These are phyloP conservation scores for Campopleginae sp. DNA, from an alignment of 2,888 invertebrate genomes.

Conservation along the genomic window DNA sequence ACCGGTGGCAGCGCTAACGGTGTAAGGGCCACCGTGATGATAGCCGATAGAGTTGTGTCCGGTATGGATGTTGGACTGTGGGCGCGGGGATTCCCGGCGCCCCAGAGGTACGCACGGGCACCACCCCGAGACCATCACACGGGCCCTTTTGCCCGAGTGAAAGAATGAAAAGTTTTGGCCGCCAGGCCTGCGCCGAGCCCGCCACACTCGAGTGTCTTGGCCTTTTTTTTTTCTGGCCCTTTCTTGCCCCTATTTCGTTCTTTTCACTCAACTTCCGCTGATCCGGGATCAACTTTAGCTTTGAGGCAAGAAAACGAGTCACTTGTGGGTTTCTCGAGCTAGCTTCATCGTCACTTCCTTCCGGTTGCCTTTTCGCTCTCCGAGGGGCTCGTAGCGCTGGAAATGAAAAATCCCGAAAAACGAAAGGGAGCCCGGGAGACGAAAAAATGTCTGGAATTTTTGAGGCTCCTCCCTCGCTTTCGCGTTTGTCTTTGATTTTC, in stretches of 20 bases:
- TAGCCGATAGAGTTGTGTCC: constrained; percentile 65
- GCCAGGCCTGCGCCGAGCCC: constrained; percentile 65
- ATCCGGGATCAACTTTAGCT: constrained; percentile 38
- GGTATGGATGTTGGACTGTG: constrained; percentile 74
- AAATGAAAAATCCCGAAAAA: constrained; percentile 23
- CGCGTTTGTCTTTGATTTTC: constrained; percentile 42
- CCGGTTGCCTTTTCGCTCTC: constrained; percentile 15
- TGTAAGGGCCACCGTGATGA: constrained; percentile 80
- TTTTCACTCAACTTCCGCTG: constrained; percentile 43
- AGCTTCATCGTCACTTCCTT: constrained; percentile 61
- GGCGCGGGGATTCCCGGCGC: constrained; percentile 82
- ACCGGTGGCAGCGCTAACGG: constrained; percentile 81
- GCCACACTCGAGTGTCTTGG: constrained; percentile 55
- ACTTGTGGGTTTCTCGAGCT: constrained; percentile 63
- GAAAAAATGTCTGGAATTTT: constrained; percentile 49
- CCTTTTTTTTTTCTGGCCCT: constrained; percentile 11
- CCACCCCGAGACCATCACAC: constrained; percentile 84
- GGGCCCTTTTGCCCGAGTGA: constrained; percentile 75
- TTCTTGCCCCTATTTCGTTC: constrained; percentile 31
- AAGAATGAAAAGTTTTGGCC: constrained; percentile 69
- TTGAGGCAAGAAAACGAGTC: constrained; percentile 49
- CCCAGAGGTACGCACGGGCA: constrained; percentile 85
- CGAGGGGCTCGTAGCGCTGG: neutral
- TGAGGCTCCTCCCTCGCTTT: constrained; percentile 25
- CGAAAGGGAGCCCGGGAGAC: neutral